Conservation (phyloP, 2,888 invertebrate genomes). For the Sarcophaga caerulescens region DNA sequence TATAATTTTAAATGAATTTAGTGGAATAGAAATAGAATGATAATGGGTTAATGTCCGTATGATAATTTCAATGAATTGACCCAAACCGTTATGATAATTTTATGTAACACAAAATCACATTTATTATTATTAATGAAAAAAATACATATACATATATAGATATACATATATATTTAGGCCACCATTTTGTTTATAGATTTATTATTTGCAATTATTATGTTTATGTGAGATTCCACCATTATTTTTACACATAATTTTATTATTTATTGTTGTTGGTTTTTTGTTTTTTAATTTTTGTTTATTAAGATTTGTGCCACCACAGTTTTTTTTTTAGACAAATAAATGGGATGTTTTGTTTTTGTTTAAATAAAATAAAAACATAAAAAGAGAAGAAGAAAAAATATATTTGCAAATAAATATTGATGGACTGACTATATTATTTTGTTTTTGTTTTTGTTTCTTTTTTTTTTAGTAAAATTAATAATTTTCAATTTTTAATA, state of each 20-base stretch:
- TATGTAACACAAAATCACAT: background rate
- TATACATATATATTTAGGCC: conserved; percentile 31
- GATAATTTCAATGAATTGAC: conserved; percentile 38
- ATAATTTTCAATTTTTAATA: conserved; percentile 25
- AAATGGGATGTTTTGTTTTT: conserved; percentile 69
- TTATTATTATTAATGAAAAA: too few species aligned
- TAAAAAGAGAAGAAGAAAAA: conserved; percentile 77
- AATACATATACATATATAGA: background rate
- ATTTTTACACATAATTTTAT: conserved; percentile 56
- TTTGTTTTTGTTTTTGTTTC: conserved; percentile 49
- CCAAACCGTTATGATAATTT: conserved; percentile 50
- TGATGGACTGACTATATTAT: conserved; percentile 63
- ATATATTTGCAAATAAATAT: conserved; percentile 78
- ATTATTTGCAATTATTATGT: background rate
- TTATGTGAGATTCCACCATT: conserved; percentile 63
- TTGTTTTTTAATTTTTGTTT: conserved; percentile 45
- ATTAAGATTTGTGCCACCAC: conserved; percentile 78
- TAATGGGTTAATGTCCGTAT: background rate
- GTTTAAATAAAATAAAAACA: conserved; percentile 72
- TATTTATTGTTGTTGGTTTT: conserved; percentile 26
- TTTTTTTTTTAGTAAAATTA: conserved; percentile 42
- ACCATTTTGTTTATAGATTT: conserved; percentile 47
- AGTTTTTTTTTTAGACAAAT: conserved; percentile 69
- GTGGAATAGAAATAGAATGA: background rate
- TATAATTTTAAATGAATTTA: conserved; percentile 18